Percentiles rank a stretch among this genome's conserved stretches.
Conservation (phyloP, 2,888 invertebrate genomes). For the Mayetiola destructor region DNA sequence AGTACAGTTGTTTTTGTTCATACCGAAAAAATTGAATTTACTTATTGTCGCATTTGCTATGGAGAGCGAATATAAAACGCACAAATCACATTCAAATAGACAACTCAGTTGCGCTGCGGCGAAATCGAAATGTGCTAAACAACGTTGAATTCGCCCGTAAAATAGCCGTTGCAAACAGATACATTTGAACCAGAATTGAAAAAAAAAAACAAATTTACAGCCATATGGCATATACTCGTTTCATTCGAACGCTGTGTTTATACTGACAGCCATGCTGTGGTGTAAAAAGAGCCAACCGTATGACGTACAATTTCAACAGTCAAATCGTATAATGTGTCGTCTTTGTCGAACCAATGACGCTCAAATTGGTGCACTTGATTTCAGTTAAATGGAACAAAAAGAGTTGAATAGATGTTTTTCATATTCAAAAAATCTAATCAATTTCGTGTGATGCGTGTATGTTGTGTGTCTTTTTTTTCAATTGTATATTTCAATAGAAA, state of each 20-base stretch:
- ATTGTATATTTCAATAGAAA: neutral
- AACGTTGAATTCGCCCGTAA: too few species aligned
- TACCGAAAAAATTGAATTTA: too few species aligned
- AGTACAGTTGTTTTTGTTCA: too few species aligned
- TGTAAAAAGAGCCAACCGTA: neutral
- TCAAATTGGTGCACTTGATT: neutral
- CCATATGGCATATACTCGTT: too few species aligned
- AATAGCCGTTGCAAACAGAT: too few species aligned
- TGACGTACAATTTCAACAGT: neutral
- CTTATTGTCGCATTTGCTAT: too few species aligned
- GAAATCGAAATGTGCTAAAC: too few species aligned
- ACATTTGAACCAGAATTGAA: too few species aligned
- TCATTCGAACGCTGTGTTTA: neutral
- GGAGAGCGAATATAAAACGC: too few species aligned
- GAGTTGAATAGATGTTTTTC: neutral
- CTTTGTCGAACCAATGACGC: neutral
- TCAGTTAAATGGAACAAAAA: neutral
- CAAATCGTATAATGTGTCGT: neutral
- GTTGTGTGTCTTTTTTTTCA: neutral
- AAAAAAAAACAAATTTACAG: too few species aligned
- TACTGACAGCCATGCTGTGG: neutral
- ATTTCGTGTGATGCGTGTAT: neutral
- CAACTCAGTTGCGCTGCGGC: too few species aligned
- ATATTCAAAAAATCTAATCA: neutral
- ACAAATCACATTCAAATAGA: too few species aligned